These are phyloP conservation scores for Metallyticus violacea DNA, from an alignment of 2,888 invertebrate genomes.

Conservation along the genomic window DNA sequence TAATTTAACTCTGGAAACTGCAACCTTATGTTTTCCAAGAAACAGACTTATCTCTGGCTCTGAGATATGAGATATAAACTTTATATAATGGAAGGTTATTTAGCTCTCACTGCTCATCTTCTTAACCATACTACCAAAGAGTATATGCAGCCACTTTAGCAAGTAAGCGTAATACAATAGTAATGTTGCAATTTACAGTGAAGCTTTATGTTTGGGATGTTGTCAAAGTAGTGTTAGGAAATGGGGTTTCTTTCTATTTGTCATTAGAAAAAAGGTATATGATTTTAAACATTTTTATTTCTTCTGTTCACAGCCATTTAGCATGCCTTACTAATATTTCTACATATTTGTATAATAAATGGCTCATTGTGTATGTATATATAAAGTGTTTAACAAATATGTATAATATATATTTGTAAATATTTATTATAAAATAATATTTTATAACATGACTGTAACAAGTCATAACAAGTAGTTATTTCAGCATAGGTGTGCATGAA, in stretches of 20 bases:
- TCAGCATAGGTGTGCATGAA: neutral
- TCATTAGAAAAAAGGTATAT: neutral
- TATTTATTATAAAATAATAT: slow-evolving; percentile 8
- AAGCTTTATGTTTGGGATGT: too few relatives aligned
- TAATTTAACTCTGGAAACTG: too few relatives aligned
- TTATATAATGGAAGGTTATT: too few relatives aligned
- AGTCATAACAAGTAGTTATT: slow-evolving; percentile 9
- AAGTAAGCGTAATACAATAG: too few relatives aligned
- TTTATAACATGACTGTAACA: neutral
- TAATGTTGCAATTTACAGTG: too few relatives aligned
- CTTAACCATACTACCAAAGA: too few relatives aligned
- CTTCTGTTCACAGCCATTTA: slow-evolving; percentile 2
- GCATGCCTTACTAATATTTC: neutral
- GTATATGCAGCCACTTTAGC: too few relatives aligned
- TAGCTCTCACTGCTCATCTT: too few relatives aligned
- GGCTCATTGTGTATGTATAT: slow-evolving; percentile 4
- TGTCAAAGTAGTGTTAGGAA: too few relatives aligned
- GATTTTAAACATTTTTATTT: neutral
- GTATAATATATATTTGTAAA: neutral
- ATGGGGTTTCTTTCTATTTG: neutral
- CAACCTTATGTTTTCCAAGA: too few relatives aligned
- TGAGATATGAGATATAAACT: too few relatives aligned
- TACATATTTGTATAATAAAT: slow-evolving; percentile 1
- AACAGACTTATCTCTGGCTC: too few relatives aligned
- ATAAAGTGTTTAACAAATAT: slow-evolving; percentile 4